Base-by-base conservation (phyloP, 2,797 vertebrate species). In the Diplodus sargus region DNA sequence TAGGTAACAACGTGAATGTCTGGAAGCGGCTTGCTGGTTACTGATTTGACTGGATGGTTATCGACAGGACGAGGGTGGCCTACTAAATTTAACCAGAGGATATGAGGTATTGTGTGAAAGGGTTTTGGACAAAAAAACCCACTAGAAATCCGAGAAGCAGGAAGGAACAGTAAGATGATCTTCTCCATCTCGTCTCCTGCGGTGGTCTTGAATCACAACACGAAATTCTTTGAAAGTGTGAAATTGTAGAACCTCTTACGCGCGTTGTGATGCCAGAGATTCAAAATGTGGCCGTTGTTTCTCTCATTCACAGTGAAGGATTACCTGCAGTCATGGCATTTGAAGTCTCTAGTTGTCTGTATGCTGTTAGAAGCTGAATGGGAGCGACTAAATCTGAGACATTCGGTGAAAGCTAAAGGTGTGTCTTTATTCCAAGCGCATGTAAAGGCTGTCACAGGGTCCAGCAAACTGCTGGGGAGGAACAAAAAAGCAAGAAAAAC, bases 161-260 rank as follows among this genome's bases (percentile, higher is more conserved):
- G 67, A 62, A 74, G 56, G 45, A 71, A 54, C 23, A 47, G 70
- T 54, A 52, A 75, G 57, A 62, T 6, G 75, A 81, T 34, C 59
- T 65, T 34, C 16, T 48, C 39, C 20, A 11, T 70, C 58, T 67
- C 51, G 28, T 66, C 53, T 69, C 58, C 71, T 48, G 65, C 5
- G 39, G 57, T 45, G 70, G n/a, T 74, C 25, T 76, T 53, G 28
- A 76, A 68, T 83, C 52, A 56, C 58, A 70, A 71, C 78, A 62
- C 30, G 54, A 76, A 63, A 57, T 57, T 47, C 30, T 83, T 65
- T 70, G n/a, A 73, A 75, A 85, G 39, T 61, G 18, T 39, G 57
- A 66, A 78, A 64, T 42, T 14, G 23, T 30, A 15, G 22, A 74
- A 3, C 20, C 48, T 74, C 43, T 2, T 9, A 13, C 16, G 57